A percentile compares a stretch with the other conserved stretches of the same genome.
These are phyloP conservation scores for Psococerastis gibbosa DNA, from an alignment of 2,888 invertebrate species.

Conservation along the genomic window DNA sequence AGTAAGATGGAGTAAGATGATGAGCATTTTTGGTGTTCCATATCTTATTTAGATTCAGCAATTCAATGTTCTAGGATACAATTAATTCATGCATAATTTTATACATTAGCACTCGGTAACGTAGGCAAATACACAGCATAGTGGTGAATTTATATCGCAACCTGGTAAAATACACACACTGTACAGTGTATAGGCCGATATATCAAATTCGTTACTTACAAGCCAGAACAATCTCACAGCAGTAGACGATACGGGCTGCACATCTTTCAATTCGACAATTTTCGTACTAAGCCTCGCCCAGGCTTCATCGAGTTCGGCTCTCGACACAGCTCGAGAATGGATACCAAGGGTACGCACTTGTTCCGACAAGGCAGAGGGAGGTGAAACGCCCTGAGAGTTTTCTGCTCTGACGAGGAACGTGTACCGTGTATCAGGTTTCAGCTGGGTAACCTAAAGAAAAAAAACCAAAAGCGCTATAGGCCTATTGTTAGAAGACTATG, in stretches of 20 bases:
- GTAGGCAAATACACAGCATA: no score
- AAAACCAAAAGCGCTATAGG: conserved; percentile 17
- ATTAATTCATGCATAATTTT: no score
- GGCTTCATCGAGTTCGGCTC: conserved; percentile 48
- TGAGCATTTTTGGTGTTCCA: no score
- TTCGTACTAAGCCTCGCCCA: conserved; percentile 57
- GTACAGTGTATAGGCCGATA: no score
- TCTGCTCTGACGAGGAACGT: conserved; percentile 71
- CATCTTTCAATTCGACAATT: conserved; percentile 48
- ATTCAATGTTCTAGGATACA: no score
- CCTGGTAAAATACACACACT: no score
- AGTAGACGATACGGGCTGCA: conserved; percentile 49
- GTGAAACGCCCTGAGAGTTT: conserved; percentile 66
- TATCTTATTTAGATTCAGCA: no score
- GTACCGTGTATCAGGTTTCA: conserved; percentile 64
- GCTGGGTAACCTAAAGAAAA: conserved; percentile 32
- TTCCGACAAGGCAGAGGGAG: conserved; percentile 58
- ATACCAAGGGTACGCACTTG: conserved; percentile 44
- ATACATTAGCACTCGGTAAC: no score
- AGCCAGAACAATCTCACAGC: conserved; percentile 61
- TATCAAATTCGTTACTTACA: no score
- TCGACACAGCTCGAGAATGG: conserved; percentile 33
- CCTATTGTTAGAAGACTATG: no score
- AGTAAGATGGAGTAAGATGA: no score
- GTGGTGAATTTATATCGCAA: no score